Base-by-base conservation (phyloP, 2,888 invertebrate genomes). In the Torymus auratus region DNA sequence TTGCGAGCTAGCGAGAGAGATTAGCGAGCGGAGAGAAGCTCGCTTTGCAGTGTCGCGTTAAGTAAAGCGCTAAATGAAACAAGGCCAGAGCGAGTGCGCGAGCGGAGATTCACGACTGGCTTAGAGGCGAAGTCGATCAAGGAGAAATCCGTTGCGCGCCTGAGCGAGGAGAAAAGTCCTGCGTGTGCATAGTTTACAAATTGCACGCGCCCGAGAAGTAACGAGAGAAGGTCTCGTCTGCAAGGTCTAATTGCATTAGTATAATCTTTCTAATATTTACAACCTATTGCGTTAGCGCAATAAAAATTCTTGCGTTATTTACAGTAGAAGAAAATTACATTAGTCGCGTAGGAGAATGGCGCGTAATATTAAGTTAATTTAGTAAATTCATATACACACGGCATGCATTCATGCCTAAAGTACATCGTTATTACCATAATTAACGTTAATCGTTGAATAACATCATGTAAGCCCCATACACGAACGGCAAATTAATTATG, bases 1-100 rank as follows among this genome's bases (percentile, higher is more conserved):
- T 23, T 2, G 41, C 20, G 23, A 12, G 41, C 41, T 1, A 5
- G 5, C 41, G 41, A 5, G 41, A n/a, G 50, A 67, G 58, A 68
- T 75, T 68, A 68, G 68, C 67, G 74, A 56, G 3, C 2, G n/a
- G 58, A 5, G 41, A 17, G 17, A 55, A 7, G n/a, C 50, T 55
- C 52, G 65, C 20, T 67, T 13, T 53, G 17, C 53, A 11, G 52
- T 41, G 61, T 28, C 50, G 58, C 67, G 52, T 12, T 41, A 56
- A 75, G 68, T 75, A 56, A 68, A 20, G 60, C 28, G 75, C 61
- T 68, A 75, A 75, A 28, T 64, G 73, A 64, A 17, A 62, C 62
- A 53, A 62, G 53, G 15, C 62, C 52, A 2, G 1, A 17, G 53
- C 55, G 20, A 55, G 55, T 10, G 41, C 41, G 14, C 64, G 28